A percentile compares a stretch with the other conserved stretches of the same genome.
Evolutionary conservation across 2,888 invertebrate genomes (phyloP).

Genomic region (Acronicta alni): DNA sequence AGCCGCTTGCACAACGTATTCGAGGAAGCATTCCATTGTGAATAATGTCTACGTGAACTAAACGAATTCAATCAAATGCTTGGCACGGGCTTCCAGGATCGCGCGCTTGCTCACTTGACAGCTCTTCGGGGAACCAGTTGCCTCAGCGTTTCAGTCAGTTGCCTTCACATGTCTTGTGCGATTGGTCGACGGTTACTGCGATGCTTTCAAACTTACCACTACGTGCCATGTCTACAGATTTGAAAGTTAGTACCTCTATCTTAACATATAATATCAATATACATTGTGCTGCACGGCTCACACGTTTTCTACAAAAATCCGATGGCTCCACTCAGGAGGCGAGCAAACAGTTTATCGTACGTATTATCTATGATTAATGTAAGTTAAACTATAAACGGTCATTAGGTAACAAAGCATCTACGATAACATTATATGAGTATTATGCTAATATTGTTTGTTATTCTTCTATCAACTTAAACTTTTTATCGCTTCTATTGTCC

Average conservation of each 20-base stretch:
- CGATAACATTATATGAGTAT: slow-evolving; percentile 62
- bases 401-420: slow-evolving; percentile 64
- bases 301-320: slow-evolving; percentile 37
- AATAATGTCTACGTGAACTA: slow-evolving; percentile 68
- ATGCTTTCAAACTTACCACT: slow-evolving; percentile 45
- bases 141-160: slow-evolving; percentile 64
- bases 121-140: slow-evolving; percentile 68
- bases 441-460: slow-evolving; percentile 67
- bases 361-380: slow-evolving; percentile 61
- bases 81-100: slow-evolving; percentile 80
- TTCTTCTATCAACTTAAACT: slow-evolving; percentile 65
- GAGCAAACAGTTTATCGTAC: slow-evolving; percentile 45
- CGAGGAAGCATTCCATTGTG: slow-evolving; percentile 73
- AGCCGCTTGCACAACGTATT: slow-evolving; percentile 75
- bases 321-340: slow-evolving; percentile 34
- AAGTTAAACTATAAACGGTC: slow-evolving; percentile 62
- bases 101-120: slow-evolving; percentile 65
- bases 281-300: slow-evolving; percentile 17
- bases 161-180: slow-evolving; percentile 58
- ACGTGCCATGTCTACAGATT: slow-evolving; percentile 57
- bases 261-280: slow-evolving; percentile 54
- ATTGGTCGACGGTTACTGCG: slow-evolving; percentile 50
- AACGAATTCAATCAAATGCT: slow-evolving; percentile 81
- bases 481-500: slow-evolving; percentile 76
- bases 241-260: slow-evolving; percentile 63